Conservation (phyloP, 1,140 invertebrate genomes). For the Rhyzopertha dominica region DNA sequence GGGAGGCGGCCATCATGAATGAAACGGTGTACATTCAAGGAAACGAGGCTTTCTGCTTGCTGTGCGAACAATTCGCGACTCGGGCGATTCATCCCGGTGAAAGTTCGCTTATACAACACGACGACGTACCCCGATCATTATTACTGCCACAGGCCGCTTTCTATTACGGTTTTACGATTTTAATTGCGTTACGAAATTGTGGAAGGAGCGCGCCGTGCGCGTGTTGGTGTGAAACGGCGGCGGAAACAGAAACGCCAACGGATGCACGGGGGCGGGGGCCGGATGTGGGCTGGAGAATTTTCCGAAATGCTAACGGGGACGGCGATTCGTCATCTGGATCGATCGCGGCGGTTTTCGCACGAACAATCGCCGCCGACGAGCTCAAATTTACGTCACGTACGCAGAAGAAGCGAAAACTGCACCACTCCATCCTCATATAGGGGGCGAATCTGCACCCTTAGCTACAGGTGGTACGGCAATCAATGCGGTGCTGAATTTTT, state of each 20-base stretch:
- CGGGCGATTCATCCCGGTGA: slow-evolving; percentile 19
- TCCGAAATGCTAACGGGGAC: no score
- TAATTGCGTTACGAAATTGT: slow-evolving; percentile 1
- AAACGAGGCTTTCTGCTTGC: no score
- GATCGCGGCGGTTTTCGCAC: no score
- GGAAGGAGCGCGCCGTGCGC: background rate
- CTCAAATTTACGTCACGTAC: no score
- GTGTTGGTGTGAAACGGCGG: background rate
- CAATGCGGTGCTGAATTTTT: no score
- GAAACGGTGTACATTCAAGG: slow-evolving; percentile 49
- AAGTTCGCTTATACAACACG: slow-evolving; percentile 16
- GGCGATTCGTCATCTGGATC: no score
- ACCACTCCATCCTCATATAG: no score
- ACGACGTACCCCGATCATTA: slow-evolving; percentile 3
- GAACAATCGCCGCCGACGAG: no score
- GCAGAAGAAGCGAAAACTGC: no score
- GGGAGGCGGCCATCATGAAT: slow-evolving; percentile 71
- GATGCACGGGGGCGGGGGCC: background rate
- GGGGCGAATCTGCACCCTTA: no score
- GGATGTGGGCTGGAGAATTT: background rate
- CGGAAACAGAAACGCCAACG: background rate
- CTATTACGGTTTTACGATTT: no score
- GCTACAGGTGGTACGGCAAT: no score
- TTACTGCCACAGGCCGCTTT: slow-evolving; percentile 5
- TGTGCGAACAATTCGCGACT: slow-evolving; percentile 32